A percentile compares a stretch with the other conserved stretches of the same genome.
phyloP scores from a whole-genome alignment of 2,113 vertebrate species.

The Lophotis ruficrista region DNA sequence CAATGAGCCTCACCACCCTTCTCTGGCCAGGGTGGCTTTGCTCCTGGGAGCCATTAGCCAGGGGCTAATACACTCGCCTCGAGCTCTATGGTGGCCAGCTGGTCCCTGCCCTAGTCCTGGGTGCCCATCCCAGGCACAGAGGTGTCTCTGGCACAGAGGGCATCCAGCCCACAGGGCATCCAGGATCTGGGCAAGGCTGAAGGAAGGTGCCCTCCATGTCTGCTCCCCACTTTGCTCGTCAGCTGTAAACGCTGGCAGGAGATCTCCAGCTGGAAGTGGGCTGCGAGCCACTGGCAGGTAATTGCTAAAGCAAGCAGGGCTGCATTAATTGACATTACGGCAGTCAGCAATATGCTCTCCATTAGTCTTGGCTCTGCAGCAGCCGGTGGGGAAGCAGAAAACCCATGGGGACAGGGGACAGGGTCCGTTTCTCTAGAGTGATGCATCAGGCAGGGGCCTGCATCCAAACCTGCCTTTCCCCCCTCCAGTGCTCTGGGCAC shows the following conservation, averaged over 20 bases:
- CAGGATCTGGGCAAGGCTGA: not conserved
- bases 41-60: not conserved
- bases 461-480: not conserved
- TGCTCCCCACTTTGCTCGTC: not conserved
- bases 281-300: constrained; percentile 16
- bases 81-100: not conserved
- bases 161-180: not conserved
- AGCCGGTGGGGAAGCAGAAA: not conserved
- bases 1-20: not conserved
- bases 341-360: constrained; percentile 21
- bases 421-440: not conserved
- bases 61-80: not conserved
- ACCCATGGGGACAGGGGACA: not conserved
- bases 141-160: not conserved
- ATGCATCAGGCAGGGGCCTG: not conserved
- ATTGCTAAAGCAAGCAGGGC: constrained; percentile 59
- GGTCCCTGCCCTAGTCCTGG: not conserved
- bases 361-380: constrained; percentile 36
- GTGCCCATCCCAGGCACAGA: rapidly evolving
- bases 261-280: constrained; percentile 12
- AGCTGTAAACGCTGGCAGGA: constrained; percentile 13
- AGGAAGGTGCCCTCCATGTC: not conserved
- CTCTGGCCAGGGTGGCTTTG: not conserved
- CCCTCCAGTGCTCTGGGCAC: not conserved
- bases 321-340: constrained; percentile 31